Base-by-base conservation (phyloP, 2,888 invertebrate genomes). In the Amiota minor region DNA sequence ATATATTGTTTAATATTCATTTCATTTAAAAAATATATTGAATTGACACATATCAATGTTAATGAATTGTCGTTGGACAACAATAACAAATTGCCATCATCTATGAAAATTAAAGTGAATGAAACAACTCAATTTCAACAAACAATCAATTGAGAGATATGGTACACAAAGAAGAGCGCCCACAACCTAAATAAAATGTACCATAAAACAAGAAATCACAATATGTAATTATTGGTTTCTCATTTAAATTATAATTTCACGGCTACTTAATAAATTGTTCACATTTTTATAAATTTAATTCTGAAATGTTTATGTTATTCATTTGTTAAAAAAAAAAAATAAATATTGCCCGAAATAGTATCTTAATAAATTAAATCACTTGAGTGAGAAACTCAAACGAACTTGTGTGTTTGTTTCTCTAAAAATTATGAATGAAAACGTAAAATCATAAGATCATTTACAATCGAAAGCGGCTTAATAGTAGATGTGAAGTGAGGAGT, bases 391-490 rank as follows among this genome's bases (percentile, higher is more conserved):
- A 20, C 59, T 20, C 11, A 59, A 20, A 59, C 18, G 18, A 56
- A 18, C 18, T 14, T 20, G 59, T 53, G 53, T 53, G 45, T 64
- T 14, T 20, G 18, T 18, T 67, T 18, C 20, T 59, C 10, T 14
- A 59, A 59, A 59, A 59, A 59, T 59, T 68, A 53, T 68, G 67
- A 68, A 68, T 68, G 67, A 68, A 68, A 68, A 68, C 67, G 67
- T 68, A 68, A 68, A 68, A 1, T 68, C 67, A 35, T 6, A 35
- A 35, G 35, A 35, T 35, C 35, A 35, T 35, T 35, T 35, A 35
- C 35, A 35, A 35, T 35, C 35, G 35, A 35, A 35, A 35, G 35
- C 35, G 35, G 35, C 35, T 35, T 35, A 6, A 3, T 6, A 35
- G 35, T 6, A 35, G 35, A 35, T 6, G 35, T 35, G 35, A 35